Evolutionary conservation across 2,113 vertebrate genomes (phyloP).

Genomic region (Catharus bicknelli): DNA sequence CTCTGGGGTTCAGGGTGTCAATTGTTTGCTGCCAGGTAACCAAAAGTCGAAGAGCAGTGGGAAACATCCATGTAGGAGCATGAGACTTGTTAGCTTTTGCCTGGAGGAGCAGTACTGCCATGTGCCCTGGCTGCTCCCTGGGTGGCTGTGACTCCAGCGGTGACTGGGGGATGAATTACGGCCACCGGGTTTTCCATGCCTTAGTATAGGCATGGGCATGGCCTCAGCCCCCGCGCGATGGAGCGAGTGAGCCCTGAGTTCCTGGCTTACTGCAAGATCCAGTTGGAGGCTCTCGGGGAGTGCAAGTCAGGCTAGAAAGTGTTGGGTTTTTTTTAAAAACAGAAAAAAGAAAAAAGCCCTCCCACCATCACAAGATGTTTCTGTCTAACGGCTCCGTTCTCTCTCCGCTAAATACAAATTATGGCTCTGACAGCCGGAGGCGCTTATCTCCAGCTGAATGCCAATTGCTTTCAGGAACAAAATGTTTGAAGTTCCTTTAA

Average conservation of each 20-base stretch:
- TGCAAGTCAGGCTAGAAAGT: slow-evolving; percentile 41
- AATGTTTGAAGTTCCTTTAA: slow-evolving; percentile 64
- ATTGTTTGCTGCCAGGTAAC: background rate
- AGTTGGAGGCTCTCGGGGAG: background rate
- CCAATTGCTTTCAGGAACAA: slow-evolving; percentile 56
- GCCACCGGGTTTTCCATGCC: background rate
- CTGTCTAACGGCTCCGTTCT: slow-evolving; percentile 63
- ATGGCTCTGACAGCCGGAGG: slow-evolving; percentile 53
- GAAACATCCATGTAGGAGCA: rapidly evolving
- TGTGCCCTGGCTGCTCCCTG: background rate
- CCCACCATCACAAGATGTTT: slow-evolving; percentile 68
- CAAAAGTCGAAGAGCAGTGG: rapidly evolving
- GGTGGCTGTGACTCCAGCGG: rapidly evolving
- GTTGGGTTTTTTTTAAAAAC: background rate
- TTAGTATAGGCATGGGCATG: background rate
- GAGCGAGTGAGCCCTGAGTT: background rate
- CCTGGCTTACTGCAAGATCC: background rate
- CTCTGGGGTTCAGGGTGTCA: rapidly evolving
- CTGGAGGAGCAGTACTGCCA: background rate
- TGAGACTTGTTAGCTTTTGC: background rate
- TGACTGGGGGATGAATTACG: background rate
- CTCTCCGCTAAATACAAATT: slow-evolving; percentile 63
- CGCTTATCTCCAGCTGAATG: slow-evolving; percentile 61
- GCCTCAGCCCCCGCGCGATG: background rate
- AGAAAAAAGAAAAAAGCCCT: slow-evolving; percentile 36